Percentiles rank a stretch among this genome's conserved stretches.
Evolutionary conservation across 2,797 vertebrate species (phyloP).

Genomic region (Parambassis ranga): DNA sequence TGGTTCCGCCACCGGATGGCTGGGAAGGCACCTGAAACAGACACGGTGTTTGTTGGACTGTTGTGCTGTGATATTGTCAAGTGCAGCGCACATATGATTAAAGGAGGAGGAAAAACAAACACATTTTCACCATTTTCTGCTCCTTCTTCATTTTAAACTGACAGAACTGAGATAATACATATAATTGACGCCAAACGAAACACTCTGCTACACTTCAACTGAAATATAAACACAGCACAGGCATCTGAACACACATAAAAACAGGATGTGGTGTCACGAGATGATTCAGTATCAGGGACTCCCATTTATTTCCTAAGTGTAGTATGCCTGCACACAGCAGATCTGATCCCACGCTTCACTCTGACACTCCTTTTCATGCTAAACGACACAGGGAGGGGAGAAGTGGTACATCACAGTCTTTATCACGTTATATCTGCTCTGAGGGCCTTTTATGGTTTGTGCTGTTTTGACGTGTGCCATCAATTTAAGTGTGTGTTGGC

Average conservation of each 20-base stretch:
- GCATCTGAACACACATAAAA: too few relatives aligned
- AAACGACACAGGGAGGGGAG: slow-evolving; percentile 15
- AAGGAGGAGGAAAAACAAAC: too few relatives aligned
- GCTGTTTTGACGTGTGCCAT: slow-evolving; percentile 27
- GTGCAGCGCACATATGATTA: too few relatives aligned
- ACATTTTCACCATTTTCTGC: too few relatives aligned
- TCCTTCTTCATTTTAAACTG: too few relatives aligned
- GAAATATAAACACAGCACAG: too few relatives aligned
- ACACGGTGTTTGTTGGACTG: too few relatives aligned
- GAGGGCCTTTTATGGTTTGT: slow-evolving; percentile 21
- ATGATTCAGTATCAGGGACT: not conserved
- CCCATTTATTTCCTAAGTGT: not conserved
- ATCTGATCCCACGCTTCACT: slow-evolving; percentile 8
- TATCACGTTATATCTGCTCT: slow-evolving; percentile 48
- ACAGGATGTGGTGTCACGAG: too few relatives aligned
- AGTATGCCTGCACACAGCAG: not conserved
- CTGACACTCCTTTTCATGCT: slow-evolving; percentile 13
- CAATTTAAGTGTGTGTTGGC: slow-evolving; percentile 30
- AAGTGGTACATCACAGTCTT: slow-evolving; percentile 20
- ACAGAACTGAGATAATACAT: too few relatives aligned
- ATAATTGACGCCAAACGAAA: too few relatives aligned
- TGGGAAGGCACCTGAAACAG: slow-evolving; percentile 56
- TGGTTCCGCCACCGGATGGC: slow-evolving; percentile 39
- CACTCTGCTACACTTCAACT: too few relatives aligned
- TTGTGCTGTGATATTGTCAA: too few relatives aligned